These are phyloP conservation scores for Synodontis membranacea DNA, from an alignment of 2,113 vertebrate genomes.

Conservation along the genomic window DNA sequence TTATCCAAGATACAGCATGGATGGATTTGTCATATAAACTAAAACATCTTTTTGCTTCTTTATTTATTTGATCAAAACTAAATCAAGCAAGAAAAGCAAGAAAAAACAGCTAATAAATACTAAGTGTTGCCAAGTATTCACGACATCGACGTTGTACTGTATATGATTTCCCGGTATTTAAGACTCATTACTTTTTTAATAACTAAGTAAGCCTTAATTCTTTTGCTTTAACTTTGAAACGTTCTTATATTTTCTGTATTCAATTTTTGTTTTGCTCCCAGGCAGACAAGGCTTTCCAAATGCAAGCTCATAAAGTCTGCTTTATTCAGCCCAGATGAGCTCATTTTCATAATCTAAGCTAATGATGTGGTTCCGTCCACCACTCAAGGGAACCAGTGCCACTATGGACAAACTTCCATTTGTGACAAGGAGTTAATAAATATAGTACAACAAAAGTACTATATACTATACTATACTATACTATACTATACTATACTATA, in stretches of 20 bases:
- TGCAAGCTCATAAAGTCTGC: slow-evolving; percentile 12
- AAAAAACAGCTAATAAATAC: neutral
- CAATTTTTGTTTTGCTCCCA: neutral
- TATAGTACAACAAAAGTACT: neutral
- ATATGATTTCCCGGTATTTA: neutral
- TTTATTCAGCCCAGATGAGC: slow-evolving; percentile 35
- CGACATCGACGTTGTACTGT: neutral
- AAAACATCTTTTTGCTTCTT: neutral
- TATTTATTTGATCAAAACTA: neutral
- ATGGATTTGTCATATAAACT: neutral
- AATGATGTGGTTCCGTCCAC: neutral
- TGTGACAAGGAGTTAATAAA: neutral
- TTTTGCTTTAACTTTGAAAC: neutral
- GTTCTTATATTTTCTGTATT: neutral
- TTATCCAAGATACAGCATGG: neutral
- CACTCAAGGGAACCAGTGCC: neutral
- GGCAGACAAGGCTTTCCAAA: slow-evolving; percentile 1
- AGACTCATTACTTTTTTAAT: neutral
- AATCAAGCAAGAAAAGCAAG: neutral
- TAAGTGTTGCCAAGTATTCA: neutral
- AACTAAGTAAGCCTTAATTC: neutral
- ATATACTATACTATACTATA: too few relatives aligned
- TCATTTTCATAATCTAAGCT: slow-evolving; percentile 4
- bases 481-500: too few relatives aligned
- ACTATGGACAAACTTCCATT: neutral